Percentiles rank a stretch among this genome's conserved stretches.
Evolutionary conservation across 2,888 invertebrate genomes (phyloP).

Genomic region (Scaptomyza tumidula): DNA sequence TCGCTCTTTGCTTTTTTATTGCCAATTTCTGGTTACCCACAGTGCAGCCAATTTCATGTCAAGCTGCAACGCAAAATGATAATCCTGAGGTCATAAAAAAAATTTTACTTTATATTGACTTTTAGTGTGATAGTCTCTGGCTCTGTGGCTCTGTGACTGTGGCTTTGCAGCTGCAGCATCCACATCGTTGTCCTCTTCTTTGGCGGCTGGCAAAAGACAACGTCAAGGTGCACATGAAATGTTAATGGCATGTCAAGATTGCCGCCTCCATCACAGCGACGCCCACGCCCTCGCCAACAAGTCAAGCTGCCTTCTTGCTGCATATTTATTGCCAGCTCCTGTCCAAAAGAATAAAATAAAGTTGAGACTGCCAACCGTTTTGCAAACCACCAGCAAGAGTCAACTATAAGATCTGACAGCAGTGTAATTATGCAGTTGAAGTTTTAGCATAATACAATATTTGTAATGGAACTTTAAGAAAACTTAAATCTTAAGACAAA

Average conservation of each 20-base stretch:
- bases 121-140: slow-evolving; percentile 76
- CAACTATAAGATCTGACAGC: neutral
- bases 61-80: slow-evolving; percentile 77
- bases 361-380: slow-evolving; percentile 13
- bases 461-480: neutral
- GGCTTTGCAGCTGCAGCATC: slow-evolving; percentile 10
- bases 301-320: slow-evolving; percentile 35
- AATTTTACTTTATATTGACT: slow-evolving; percentile 80
- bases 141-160: slow-evolving; percentile 24
- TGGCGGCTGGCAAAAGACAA: slow-evolving; percentile 54
- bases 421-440: slow-evolving; percentile 14
- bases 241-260: slow-evolving; percentile 79
- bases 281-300: neutral
- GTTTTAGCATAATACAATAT: neutral
- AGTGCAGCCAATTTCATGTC: slow-evolving; percentile 78
- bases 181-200: neutral
- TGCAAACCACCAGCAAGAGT: neutral
- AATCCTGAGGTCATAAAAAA: slow-evolving; percentile 79
- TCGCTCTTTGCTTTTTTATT: slow-evolving; percentile 68
- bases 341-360: slow-evolving; percentile 28
- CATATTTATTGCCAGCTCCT: slow-evolving; percentile 62
- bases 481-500: neutral
- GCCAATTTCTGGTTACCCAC: slow-evolving; percentile 80
- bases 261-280: slow-evolving; percentile 41
- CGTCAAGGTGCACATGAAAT: slow-evolving; percentile 78